Percentiles rank a stretch among this genome's conserved stretches.
Evolutionary conservation across 2,888 invertebrate species (phyloP).

Genomic region (Dermolepida albohirtum): DNA sequence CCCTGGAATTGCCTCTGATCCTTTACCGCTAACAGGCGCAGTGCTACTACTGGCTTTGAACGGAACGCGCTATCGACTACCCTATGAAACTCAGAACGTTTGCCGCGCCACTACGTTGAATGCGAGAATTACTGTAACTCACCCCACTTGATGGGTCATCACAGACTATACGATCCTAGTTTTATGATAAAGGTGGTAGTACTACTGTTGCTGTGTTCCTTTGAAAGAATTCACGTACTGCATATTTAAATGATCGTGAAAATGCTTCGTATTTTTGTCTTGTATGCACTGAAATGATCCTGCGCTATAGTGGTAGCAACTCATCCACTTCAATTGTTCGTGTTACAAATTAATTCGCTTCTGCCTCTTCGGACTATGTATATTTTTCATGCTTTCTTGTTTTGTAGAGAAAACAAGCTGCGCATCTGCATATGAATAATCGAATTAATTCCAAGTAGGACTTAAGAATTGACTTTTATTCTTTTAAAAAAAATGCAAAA

Average conservation of each 20-base stretch:
- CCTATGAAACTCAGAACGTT: conserved; percentile 50
- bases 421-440: no score
- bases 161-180: conserved; percentile 53
- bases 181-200: conserved; percentile 48
- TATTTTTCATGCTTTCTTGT: no score
- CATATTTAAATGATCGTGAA: not conserved
- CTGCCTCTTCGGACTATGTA: no score
- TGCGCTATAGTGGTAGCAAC: no score
- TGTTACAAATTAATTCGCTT: no score
- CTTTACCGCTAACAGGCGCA: conserved; percentile 49
- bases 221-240: conserved; percentile 18
- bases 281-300: no score
- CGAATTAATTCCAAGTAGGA: no score
- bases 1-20: conserved; percentile 26
- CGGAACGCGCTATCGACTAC: conserved; percentile 56
- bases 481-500: no score
- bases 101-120: conserved; percentile 54
- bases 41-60: conserved; percentile 52
- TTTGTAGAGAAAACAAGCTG: no score
- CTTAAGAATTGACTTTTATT: no score
- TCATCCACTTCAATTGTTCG: no score
- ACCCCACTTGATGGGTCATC: conserved; percentile 57
- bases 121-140: conserved; percentile 55
- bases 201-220: conserved; percentile 26
- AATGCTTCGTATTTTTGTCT: no score